Evolutionary conservation across 2,113 vertebrate genomes (phyloP).

Genomic region (Alligator mississippiensis): DNA sequence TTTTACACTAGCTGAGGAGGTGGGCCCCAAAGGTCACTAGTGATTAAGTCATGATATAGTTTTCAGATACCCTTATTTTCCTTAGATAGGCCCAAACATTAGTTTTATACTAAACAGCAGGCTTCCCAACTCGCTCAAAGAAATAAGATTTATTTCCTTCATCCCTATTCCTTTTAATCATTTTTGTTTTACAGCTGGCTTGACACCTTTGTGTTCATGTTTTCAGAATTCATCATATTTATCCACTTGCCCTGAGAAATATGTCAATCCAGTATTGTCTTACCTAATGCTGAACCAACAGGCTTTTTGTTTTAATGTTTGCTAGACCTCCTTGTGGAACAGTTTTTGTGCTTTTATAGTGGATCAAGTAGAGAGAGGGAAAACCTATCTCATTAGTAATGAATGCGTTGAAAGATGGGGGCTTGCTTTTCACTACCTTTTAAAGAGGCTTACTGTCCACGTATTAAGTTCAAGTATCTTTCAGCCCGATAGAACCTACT

Average conservation of each 20-base stretch:
- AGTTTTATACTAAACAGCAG: background rate
- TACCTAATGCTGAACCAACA: slow-evolving; percentile 1
- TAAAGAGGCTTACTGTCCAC: background rate
- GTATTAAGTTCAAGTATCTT: accelerated
- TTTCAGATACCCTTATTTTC: too few relatives aligned
- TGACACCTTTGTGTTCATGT: slow-evolving; percentile 20
- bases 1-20: too few relatives aligned
- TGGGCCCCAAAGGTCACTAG: too few relatives aligned
- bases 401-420: background rate
- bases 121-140: background rate
- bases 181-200: slow-evolving; percentile 27
- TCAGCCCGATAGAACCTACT: background rate
- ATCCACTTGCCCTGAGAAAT: background rate
- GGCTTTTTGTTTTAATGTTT: slow-evolving; percentile 36
- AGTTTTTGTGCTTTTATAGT: slow-evolving; percentile 44
- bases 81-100: background rate
- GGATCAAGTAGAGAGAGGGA: slow-evolving; percentile 22
- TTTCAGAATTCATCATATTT: slow-evolving; percentile 59
- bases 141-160: background rate
- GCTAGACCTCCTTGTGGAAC: slow-evolving; percentile 43
- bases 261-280: slow-evolving; percentile 35
- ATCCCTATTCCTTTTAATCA: background rate
- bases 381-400: slow-evolving; percentile 30
- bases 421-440: background rate
- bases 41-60: too few relatives aligned